Conservation (phyloP, 1,140 invertebrate genomes). For the Drosophila eugracilis region DNA sequence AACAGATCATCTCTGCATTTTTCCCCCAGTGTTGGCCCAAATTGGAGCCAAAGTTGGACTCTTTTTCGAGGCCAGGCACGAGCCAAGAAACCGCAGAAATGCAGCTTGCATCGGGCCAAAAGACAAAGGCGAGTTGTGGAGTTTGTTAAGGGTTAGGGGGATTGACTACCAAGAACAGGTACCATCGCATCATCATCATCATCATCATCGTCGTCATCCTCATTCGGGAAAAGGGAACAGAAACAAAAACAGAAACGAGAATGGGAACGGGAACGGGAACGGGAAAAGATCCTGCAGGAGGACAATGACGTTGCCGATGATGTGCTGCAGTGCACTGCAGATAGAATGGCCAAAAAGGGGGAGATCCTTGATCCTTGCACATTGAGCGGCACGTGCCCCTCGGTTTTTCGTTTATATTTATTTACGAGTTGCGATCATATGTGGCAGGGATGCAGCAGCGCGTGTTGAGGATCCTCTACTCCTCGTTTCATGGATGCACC, state of each 20-base stretch:
- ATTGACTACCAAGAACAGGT: constrained; percentile 28
- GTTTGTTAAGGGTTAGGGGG: too few species aligned
- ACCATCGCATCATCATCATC: constrained; percentile 21
- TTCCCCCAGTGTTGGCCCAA: constrained; percentile 12
- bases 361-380: constrained; percentile 31
- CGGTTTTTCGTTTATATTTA: constrained; percentile 14
- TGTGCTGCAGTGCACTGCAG: constrained; percentile 29
- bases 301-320: constrained; percentile 37
- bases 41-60: constrained; percentile 10
- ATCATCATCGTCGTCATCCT: background rate
- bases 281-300: constrained; percentile 20
- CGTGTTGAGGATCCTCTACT: constrained; percentile 8
- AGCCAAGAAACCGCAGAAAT: constrained; percentile 51
- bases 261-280: background rate
- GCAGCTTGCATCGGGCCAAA: constrained; percentile 40
- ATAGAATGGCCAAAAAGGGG: constrained; percentile 11
- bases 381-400: constrained; percentile 44
- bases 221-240: background rate
- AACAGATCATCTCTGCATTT: too few species aligned
- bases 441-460: constrained; percentile 45
- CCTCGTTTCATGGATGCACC: constrained; percentile 17
- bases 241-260: background rate
- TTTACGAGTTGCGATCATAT: constrained; percentile 37
- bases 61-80: constrained; percentile 20
- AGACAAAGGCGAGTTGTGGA: background rate